Evolutionary conservation across 2,113 vertebrate genomes (phyloP).

Genomic region (Neotoma lepida): DNA sequence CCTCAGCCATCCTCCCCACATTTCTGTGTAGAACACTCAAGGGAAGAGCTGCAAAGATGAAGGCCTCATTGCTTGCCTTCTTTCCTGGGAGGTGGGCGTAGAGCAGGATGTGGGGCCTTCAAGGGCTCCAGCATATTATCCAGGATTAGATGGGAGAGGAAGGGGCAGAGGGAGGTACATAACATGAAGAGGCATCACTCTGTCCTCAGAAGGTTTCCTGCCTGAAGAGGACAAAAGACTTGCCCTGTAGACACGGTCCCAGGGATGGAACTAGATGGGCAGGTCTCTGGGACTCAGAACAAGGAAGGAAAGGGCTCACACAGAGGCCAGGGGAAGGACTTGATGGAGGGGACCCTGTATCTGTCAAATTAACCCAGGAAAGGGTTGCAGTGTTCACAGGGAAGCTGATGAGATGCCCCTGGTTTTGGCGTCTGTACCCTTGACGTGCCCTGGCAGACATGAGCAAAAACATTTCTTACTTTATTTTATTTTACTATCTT

Average conservation of each 20-base stretch:
- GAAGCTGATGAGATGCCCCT: neutral
- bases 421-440: neutral
- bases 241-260: neutral
- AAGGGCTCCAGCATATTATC: neutral
- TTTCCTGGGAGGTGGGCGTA: neutral
- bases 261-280: neutral
- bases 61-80: neutral
- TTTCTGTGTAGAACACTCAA: neutral
- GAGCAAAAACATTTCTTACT: neutral
- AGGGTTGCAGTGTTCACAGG: neutral
- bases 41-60: neutral
- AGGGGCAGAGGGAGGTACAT: neutral
- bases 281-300: neutral
- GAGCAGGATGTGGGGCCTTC: neutral
- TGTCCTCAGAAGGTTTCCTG: neutral
- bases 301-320: neutral
- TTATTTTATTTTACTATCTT: neutral
- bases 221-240: neutral
- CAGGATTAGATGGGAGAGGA: neutral
- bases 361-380: neutral
- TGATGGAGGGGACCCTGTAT: neutral
- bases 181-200: neutral
- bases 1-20: slow-evolving; percentile 20
- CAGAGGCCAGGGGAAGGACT: neutral
- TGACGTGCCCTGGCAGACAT: neutral